Base-by-base conservation (phyloP, 2,888 invertebrate genomes). In the Trypoxylon attenuatum region DNA sequence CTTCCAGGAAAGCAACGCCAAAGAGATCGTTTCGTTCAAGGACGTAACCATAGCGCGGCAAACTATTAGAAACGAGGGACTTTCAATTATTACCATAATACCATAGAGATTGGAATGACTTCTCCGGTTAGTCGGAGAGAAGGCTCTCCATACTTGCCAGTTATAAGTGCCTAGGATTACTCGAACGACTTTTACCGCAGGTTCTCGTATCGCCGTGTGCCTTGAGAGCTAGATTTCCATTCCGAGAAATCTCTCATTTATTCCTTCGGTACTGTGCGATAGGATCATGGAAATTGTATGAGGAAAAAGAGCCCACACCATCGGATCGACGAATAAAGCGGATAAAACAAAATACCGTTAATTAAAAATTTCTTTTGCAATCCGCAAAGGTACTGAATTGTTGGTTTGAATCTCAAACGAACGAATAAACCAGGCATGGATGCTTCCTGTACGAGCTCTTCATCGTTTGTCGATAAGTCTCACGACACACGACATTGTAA, bases 21-120 rank as follows among this genome's bases (percentile, higher is more conserved):
- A 41, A 43, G 33, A 47, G 21, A 10, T 46, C 45, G 18, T 6
- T 46, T 45, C 46, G 29, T 45, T 61, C 45, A 52, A 27, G 22
- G 38, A 38, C 46, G 51, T 52, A 18, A 13, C 23, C 41, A 62
- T 61, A 61, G 55, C 52, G 45, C 52, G n/a, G n/a, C n/a, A n/a
- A 45, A 33, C 61, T 59, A 69, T 73, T 76, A 73, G 57, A 47
- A 47, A 50, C 59, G 67, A 68, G 52, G 55, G 62, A 64, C 66
- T 69, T 64, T 61, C 73, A 70, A 75, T 77, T 77, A 77, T 77
- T 72, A 51, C 70, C 39, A 56, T 69, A 77, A 77, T 66, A 56
- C 45, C 19, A 39, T 15, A 16, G 22, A 60, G 62, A 54, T 55
- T 10, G 67, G 52, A 67, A 74, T 50, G 59, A 64, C 45, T 66